These are phyloP conservation scores for Dryocosmus kuriphilus DNA, from an alignment of 2,888 invertebrate species.

Conservation along the genomic window DNA sequence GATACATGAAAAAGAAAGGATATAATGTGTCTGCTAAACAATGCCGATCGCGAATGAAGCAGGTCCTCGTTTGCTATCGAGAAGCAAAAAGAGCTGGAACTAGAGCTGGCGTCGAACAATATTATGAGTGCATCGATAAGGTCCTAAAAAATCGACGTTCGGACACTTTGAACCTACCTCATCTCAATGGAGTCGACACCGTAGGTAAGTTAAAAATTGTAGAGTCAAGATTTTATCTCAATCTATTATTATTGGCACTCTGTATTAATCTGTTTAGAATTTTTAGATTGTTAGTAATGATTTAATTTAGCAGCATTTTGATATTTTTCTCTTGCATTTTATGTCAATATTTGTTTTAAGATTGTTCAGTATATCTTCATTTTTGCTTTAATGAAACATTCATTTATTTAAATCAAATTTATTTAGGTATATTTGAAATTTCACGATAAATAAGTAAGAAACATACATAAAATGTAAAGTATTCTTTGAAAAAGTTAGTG, in stretches of 20 bases:
- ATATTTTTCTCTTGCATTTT: too few species aligned
- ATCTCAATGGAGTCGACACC: slow-evolving; percentile 70
- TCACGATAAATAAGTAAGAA: neutral
- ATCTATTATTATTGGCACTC: neutral
- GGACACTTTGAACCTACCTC: slow-evolving; percentile 58
- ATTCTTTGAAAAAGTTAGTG: neutral
- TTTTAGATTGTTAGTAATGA: neutral
- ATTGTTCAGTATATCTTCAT: too few species aligned
- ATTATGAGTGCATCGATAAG: slow-evolving; percentile 74
- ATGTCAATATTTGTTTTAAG: too few species aligned
- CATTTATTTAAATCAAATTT: too few species aligned
- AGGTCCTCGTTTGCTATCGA: slow-evolving; percentile 74
- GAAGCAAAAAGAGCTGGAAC: slow-evolving; percentile 74
- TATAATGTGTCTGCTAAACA: slow-evolving; percentile 74
- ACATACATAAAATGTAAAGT: neutral
- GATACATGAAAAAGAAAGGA: slow-evolving; percentile 75
- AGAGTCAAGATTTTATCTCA: neutral
- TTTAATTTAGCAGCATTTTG: too few species aligned
- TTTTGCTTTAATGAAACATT: too few species aligned
- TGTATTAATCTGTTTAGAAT: slow-evolving; percentile 8
- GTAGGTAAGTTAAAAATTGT: slow-evolving; percentile 66
- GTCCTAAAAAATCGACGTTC: slow-evolving; percentile 69
- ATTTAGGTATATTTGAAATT: too few species aligned
- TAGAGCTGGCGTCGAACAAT: slow-evolving; percentile 72
- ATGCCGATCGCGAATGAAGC: slow-evolving; percentile 76